These are phyloP conservation scores for Seriola dumerili DNA, from an alignment of 2,113 vertebrate genomes.

Conservation along the genomic window DNA sequence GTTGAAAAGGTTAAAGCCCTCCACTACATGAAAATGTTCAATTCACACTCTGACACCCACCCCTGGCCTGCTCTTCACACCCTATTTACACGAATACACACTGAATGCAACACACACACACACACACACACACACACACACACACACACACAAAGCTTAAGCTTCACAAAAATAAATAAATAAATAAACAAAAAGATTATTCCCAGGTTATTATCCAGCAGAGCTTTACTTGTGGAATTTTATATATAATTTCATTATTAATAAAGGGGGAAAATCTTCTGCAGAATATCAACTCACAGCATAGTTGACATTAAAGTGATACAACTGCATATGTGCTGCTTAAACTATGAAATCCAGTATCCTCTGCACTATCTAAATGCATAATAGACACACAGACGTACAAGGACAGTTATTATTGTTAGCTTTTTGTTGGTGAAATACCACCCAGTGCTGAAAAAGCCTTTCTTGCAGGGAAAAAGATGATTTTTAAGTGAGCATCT, in stretches of 20 bases:
- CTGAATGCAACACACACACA: conserved; percentile 20
- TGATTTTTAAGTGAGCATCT: not conserved
- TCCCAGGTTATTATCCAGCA: not conserved
- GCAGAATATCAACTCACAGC: not conserved
- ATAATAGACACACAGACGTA: not conserved
- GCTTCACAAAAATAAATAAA: not conserved
- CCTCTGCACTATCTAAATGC: not conserved
- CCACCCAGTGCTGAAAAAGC: not conserved
- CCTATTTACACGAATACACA: conserved; percentile 38
- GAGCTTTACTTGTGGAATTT: not conserved
- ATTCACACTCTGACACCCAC: conserved; percentile 16
- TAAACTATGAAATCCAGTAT: not conserved
- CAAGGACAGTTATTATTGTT: not conserved
- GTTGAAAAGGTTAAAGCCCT: conserved; percentile 59
- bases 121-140: conserved; percentile 31
- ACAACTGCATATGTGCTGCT: not conserved
- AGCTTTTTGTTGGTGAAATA: not conserved
- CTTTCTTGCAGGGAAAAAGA: not conserved
- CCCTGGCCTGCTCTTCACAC: conserved; percentile 30
- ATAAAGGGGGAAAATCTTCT: not conserved
- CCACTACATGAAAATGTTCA: conserved; percentile 23
- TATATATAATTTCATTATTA: conserved; percentile 18
- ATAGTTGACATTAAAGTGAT: not conserved
- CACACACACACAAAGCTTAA: conserved; percentile 22
- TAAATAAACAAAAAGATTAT: not conserved